A percentile compares a stretch with the other conserved stretches of the same genome.
These are phyloP conservation scores for Vireo griseus DNA, from an alignment of 2,797 vertebrate genomes.

Conservation along the genomic window DNA sequence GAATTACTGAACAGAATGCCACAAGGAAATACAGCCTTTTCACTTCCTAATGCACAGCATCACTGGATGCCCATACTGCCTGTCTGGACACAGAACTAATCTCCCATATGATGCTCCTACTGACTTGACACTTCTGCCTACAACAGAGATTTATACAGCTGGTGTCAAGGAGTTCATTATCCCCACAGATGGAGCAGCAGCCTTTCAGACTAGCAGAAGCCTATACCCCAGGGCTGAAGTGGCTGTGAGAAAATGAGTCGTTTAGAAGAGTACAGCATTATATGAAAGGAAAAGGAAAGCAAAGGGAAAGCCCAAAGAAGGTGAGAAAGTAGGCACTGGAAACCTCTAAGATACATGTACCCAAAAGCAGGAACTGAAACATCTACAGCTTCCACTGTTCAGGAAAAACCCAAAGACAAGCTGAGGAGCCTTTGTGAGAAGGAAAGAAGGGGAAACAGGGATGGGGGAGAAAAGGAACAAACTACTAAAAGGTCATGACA, in stretches of 20 bases:
- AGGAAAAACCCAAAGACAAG: not conserved
- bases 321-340: not conserved
- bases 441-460: not conserved
- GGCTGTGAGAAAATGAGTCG: not conserved
- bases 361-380: not conserved
- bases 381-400: not conserved
- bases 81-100: not conserved
- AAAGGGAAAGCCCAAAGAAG: not conserved
- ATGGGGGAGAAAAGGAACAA: not conserved
- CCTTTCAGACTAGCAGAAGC: not conserved
- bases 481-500: slow-evolving; percentile 25
- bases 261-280: not conserved
- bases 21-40: not conserved
- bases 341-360: not conserved
- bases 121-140: not conserved
- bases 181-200: not conserved
- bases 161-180: slow-evolving; percentile 15
- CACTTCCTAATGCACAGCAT: not conserved
- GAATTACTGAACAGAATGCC: not conserved
- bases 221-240: not conserved
- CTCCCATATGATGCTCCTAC: not conserved
- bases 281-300: not conserved
- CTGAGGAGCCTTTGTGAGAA: not conserved
- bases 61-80: not conserved
- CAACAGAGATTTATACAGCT: not conserved